These are phyloP conservation scores for Drosophila triauraria DNA, from an alignment of 1,140 invertebrate genomes.

Conservation along the genomic window DNA sequence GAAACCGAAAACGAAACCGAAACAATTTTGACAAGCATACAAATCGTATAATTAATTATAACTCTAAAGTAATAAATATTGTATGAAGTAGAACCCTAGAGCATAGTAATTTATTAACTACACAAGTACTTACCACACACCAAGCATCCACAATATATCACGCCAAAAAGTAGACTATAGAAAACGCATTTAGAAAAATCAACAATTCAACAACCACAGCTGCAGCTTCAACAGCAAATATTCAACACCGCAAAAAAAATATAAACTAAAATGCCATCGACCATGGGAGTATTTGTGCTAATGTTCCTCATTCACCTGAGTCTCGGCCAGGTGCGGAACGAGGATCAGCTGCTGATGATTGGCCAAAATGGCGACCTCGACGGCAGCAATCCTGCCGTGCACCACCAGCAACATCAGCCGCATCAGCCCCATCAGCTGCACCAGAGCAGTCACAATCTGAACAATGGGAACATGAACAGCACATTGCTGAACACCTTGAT, in stretches of 20 bases:
- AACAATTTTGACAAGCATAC: conserved; percentile 41
- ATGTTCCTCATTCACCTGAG: conserved; percentile 59
- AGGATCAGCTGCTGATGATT: conserved; percentile 62
- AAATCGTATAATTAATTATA: conserved; percentile 30
- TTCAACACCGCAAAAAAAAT: not conserved
- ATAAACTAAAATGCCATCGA: conserved; percentile 41
- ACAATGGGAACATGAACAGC: conserved; percentile 51
- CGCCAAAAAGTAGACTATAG: conserved; percentile 77
- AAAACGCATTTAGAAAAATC: conserved; percentile 54
- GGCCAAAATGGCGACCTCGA: conserved; percentile 55
- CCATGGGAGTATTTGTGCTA: conserved; percentile 34
- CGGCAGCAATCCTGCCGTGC: conserved; percentile 38
- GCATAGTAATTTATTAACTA: conserved; percentile 76
- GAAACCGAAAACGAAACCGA: conserved; percentile 23
- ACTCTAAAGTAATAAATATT: conserved; percentile 48
- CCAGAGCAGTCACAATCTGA: conserved; percentile 44
- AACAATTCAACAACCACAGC: conserved; percentile 38
- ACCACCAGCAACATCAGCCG: conserved; percentile 49
- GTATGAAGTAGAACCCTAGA: conserved; percentile 58
- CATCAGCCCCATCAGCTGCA: conserved; percentile 45
- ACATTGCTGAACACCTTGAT: conserved; percentile 60
- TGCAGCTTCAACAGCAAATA: conserved; percentile 26
- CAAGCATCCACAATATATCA: conserved; percentile 53
- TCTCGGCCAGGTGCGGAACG: conserved; percentile 56
- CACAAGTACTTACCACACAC: conserved; percentile 57